Base-by-base conservation (phyloP, 2,113 vertebrate genomes). In the Triplophysa dalaica region DNA sequence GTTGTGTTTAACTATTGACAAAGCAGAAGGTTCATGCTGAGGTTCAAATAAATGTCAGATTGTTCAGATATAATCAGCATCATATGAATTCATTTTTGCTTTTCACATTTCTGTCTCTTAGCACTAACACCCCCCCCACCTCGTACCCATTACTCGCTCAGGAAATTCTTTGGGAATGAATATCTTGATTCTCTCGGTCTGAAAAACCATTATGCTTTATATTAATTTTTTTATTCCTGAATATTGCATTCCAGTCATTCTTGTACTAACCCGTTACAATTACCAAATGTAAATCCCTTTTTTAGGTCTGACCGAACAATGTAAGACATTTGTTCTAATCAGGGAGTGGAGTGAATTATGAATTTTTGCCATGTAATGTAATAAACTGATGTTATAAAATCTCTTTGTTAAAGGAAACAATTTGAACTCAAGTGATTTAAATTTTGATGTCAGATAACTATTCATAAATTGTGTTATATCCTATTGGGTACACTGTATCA, bases 251-350 rank as follows among this genome's bases (percentile, higher is more conserved):
- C 90, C 87, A 9, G 26, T 74, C 89, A 85, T 92, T 87, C 86
- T 82, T 88, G 0, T 9, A 78, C 83, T 87, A 85, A 90, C 89
- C 67, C 87, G 85, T 86, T 14, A 73, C 82, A 83, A 89, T 93
- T 89, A 91, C 84, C 75, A 65, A 85, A 38, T 38, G 33, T 38
- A 38, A 38, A 38, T 38, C 70, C 61, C 79, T 88, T 92, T 89
- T 87, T 86, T 74, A 78, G 84, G 82, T 75, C 83, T 65, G 82
- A 38, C 82, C 81, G 82, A 77, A 85, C 80, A 84, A 87, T 92
- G 87, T 89, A 88, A 89, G 89, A 89, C 87, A 84, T 85, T 90
- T 91, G 90, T 91, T 83, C 84, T 48, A 66, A 74, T 43, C 75
- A 70, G 74, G 79, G 75, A 87, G 82, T 56, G 54, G 61, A 83